Evolutionary conservation across 64 coral and sea anemone species (phyloP), one percentile per base, ranked within the genome.

Genomic region (Astreopora myriophthalma): DNA sequence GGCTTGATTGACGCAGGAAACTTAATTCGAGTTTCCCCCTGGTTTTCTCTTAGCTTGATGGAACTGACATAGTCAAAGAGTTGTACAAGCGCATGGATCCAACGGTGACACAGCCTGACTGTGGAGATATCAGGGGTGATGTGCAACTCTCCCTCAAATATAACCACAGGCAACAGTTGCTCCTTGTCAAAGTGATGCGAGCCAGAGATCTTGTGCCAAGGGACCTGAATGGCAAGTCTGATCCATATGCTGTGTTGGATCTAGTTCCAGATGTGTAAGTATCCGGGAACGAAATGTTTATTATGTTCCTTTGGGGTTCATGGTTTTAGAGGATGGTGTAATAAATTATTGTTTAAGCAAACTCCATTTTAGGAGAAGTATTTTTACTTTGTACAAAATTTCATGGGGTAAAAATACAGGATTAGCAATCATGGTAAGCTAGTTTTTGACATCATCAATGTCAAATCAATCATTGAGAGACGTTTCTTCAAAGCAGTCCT

Each of bases 71-170:
- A 35, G 93, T 98, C 31, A 98, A 98, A 86, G 96, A 98, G 75
- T 52, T 98, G 13, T 98, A 95, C 68, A 95, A 98, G 20, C 93
- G 96, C 3, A 93, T 98, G 96, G 90, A 98, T 49, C 89, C 96
- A 38, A 83, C 89, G 31, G 90, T 98, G 22, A 92, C 96, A 19
- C 93, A 95, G 57, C 93, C 96, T 8, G 90, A 95, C 73, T 85
- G 85, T 62, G 93, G 93, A 17, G 96, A 98, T 11, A 95, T 98
- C 80, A 98, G 81, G 17, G 93, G 96, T 42, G 96, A 98, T 42
- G 36, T 98, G 2, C 88, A 98, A 22, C 49, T 98, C 12, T 81
- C 93, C 6, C 52, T 98, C 5, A 98, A 98, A 73, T 98, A 98
- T 22, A 95, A 98, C 51, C 78, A 92, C 28, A 88, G 80, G 33